Evolutionary conservation across 2,113 vertebrate genomes (phyloP).

Genomic region (Microcebus lehilahytsara): DNA sequence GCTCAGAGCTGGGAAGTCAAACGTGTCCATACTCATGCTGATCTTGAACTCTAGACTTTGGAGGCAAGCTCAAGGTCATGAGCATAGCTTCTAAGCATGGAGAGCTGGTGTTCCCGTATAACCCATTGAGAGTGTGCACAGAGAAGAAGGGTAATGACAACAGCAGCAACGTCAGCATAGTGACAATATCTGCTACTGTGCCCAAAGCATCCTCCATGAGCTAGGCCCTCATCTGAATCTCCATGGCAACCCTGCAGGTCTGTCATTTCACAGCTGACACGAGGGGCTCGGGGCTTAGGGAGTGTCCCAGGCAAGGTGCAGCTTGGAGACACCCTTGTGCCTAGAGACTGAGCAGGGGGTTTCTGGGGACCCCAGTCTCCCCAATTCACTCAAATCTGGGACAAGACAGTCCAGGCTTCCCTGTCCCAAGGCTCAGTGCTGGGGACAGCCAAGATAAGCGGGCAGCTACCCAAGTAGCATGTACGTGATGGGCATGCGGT

Average conservation of each 20-base stretch:
- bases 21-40: background rate
- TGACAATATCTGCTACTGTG: no score
- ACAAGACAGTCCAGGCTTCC: background rate
- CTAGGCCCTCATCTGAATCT: no score
- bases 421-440: background rate
- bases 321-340: background rate
- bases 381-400: background rate
- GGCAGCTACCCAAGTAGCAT: background rate
- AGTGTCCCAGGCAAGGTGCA: background rate
- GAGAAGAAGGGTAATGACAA: background rate
- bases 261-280: background rate
- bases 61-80: background rate
- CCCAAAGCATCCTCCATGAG: background rate
- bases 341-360: background rate
- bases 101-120: background rate
- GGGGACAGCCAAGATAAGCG: background rate
- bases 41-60: background rate
- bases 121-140: fast-evolving
- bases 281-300: fast-evolving
- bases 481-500: no score
- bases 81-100: background rate
- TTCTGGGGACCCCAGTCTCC: background rate
- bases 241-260: background rate
- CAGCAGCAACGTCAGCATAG: fast-evolving
- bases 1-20: background rate